These are phyloP conservation scores for Araneus ventricosus DNA, from an alignment of 1,140 invertebrate genomes.

Conservation along the genomic window DNA sequence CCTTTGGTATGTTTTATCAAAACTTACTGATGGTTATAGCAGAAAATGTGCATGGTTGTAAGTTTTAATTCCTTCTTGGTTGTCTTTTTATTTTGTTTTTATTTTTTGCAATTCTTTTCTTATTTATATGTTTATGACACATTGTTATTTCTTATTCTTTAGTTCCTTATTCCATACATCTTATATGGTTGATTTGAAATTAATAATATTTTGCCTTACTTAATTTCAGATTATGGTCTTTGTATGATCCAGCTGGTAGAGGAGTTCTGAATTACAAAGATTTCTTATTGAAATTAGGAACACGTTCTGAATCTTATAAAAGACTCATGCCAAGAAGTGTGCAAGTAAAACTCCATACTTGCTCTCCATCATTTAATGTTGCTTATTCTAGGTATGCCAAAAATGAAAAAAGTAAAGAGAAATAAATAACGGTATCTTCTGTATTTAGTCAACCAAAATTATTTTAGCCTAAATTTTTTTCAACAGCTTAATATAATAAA, in stretches of 20 bases:
- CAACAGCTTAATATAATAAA: too few species aligned
- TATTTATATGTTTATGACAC: not conserved
- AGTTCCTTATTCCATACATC: too few species aligned
- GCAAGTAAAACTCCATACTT: not conserved
- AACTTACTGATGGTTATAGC: not conserved
- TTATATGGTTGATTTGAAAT: not conserved
- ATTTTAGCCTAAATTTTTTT: too few species aligned
- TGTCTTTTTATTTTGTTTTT: not conserved
- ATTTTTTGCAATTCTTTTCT: not conserved
- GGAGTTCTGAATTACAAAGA: slow-evolving; percentile 65
- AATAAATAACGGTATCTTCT: not conserved
- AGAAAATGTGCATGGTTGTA: slow-evolving; percentile 10
- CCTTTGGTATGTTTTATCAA: not conserved
- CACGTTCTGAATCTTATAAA: slow-evolving; percentile 54
- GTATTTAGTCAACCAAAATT: too few species aligned
- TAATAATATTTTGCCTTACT: not conserved
- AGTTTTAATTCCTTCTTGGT: not conserved
- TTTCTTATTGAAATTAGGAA: slow-evolving; percentile 52
- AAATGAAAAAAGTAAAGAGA: not conserved
- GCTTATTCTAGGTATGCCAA: not conserved
- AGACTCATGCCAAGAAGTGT: slow-evolving; percentile 22
- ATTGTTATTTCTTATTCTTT: too few species aligned
- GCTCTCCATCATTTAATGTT: not conserved
- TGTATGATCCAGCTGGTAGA: slow-evolving; percentile 50
- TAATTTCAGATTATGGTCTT: slow-evolving; percentile 51